phyloP scores from a whole-genome alignment of 2,888 invertebrate genomes.

The Diplazon laetatorius region DNA sequence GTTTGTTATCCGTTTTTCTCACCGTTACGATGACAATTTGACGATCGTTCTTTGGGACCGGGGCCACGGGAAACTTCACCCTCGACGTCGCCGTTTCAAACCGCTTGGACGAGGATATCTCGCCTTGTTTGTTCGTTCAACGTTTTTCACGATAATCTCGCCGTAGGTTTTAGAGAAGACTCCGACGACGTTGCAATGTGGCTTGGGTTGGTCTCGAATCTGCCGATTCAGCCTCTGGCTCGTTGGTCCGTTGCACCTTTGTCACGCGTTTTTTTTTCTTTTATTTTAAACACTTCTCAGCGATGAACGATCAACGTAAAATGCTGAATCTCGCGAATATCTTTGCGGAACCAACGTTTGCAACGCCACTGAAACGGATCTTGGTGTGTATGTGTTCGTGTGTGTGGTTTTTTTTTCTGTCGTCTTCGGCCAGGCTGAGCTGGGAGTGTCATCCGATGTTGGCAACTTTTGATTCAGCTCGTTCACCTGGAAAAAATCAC shows the following conservation, averaged over 20 bases:
- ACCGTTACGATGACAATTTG: neutral
- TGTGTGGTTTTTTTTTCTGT: too few relatives aligned
- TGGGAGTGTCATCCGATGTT: too few relatives aligned
- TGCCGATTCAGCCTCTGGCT: too few relatives aligned
- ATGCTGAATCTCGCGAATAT: neutral
- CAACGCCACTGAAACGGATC: neutral
- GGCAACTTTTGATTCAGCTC: neutral
- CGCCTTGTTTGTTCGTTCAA: neutral
- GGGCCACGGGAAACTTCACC: constrained; percentile 31
- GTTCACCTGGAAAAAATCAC: constrained; percentile 37
- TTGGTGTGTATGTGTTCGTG: too few relatives aligned
- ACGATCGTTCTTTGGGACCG: neutral
- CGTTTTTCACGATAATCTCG: neutral
- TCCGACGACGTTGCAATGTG: neutral
- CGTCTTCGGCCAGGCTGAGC: neutral
- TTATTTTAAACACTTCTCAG: neutral
- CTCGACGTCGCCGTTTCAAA: constrained; percentile 29
- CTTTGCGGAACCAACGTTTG: neutral
- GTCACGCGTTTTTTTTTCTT: too few relatives aligned
- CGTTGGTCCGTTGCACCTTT: constrained; percentile 2
- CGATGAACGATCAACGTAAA: neutral
- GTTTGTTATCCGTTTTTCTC: constrained; percentile 4
- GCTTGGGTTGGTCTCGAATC: too few relatives aligned
- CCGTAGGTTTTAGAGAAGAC: neutral
- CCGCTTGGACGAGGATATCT: constrained; percentile 10